Evolutionary conservation across 2,113 vertebrate species (phyloP).

Genomic region (Perca fluviatilis): DNA sequence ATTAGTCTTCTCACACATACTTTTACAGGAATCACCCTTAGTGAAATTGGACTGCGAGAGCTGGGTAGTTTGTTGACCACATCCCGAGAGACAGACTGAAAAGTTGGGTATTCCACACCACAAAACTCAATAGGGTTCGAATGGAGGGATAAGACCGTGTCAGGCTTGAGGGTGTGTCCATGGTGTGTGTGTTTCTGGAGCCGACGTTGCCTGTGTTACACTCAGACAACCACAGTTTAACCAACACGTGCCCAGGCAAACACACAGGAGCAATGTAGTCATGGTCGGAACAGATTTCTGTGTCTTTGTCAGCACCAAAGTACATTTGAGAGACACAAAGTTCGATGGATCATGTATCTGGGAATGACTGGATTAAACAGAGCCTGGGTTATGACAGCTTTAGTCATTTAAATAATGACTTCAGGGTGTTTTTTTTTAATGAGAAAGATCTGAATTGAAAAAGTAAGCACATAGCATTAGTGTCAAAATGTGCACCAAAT

Average conservation of each 20-base stretch:
- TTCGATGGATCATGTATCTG: slow-evolving; percentile 20
- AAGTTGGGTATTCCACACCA: slow-evolving; percentile 41
- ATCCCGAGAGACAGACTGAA: slow-evolving; percentile 68
- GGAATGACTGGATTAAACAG: slow-evolving; percentile 8
- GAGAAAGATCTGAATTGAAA: not conserved
- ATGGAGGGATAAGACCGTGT: slow-evolving; percentile 48
- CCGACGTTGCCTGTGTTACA: slow-evolving; percentile 58
- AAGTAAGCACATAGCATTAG: not conserved
- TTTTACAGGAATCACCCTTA: slow-evolving; percentile 64
- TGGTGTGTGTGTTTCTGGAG: slow-evolving; percentile 43
- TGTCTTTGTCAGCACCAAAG: slow-evolving; percentile 41
- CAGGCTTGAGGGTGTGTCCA: slow-evolving; percentile 43
- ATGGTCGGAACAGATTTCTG: slow-evolving; percentile 35
- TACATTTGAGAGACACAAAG: slow-evolving; percentile 24
- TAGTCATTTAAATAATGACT: slow-evolving; percentile 1
- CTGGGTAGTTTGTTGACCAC: slow-evolving; percentile 63
- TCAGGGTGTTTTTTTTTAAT: slow-evolving; percentile 15
- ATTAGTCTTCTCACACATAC: slow-evolving; percentile 71
- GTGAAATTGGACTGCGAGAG: slow-evolving; percentile 53
- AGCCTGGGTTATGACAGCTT: not conserved
- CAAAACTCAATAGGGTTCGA: slow-evolving; percentile 44
- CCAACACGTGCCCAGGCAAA: slow-evolving; percentile 65
- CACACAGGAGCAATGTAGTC: slow-evolving; percentile 48
- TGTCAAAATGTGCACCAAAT: slow-evolving; percentile 53
- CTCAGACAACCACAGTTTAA: slow-evolving; percentile 76